Evolutionary conservation across 64 coral and sea anemone species (phyloP).

Genomic region (Montipora capricornis): DNA sequence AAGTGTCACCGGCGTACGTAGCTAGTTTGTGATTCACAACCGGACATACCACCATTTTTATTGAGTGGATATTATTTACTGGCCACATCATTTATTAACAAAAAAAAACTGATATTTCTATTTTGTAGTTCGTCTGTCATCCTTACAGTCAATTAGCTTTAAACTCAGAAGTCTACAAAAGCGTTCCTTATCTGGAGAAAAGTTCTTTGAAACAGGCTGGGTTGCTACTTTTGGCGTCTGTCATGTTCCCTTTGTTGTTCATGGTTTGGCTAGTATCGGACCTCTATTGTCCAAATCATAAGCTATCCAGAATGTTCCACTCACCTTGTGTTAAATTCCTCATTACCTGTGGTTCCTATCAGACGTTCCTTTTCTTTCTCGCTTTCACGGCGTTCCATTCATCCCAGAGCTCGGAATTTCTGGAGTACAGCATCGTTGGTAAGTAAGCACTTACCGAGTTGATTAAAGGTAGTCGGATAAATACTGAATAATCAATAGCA

Average conservation of each 20-base stretch:
- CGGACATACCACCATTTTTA: too few relatives aligned
- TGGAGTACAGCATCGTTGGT: conserved; percentile 20
- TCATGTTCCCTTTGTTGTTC: not conserved
- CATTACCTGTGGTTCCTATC: conserved; percentile 19
- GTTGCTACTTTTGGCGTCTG: not conserved
- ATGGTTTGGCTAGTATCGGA: conserved; percentile 9
- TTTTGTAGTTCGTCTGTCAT: conserved; percentile 50
- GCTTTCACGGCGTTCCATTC: conserved; percentile 6
- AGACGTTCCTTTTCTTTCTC: conserved; percentile 31
- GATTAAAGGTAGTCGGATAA: too few relatives aligned
- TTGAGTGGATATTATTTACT: too few relatives aligned
- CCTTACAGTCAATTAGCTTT: conserved; percentile 51
- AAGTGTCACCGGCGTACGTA: too few relatives aligned
- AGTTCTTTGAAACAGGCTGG: conserved; percentile 25
- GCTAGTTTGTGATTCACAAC: too few relatives aligned
- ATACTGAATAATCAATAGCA: too few relatives aligned
- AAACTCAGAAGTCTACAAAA: conserved; percentile 46
- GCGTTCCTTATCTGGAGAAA: conserved; percentile 31
- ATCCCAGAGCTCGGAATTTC: not conserved
- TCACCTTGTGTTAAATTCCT: conserved; percentile 40
- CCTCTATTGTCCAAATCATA: conserved; percentile 4
- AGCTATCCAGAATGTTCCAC: conserved; percentile 16
- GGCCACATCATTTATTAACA: not conserved
- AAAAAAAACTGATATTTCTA: not conserved
- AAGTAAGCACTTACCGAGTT: not conserved